These are phyloP conservation scores for Apamea anceps DNA, from an alignment of 2,888 invertebrate genomes.

Conservation along the genomic window DNA sequence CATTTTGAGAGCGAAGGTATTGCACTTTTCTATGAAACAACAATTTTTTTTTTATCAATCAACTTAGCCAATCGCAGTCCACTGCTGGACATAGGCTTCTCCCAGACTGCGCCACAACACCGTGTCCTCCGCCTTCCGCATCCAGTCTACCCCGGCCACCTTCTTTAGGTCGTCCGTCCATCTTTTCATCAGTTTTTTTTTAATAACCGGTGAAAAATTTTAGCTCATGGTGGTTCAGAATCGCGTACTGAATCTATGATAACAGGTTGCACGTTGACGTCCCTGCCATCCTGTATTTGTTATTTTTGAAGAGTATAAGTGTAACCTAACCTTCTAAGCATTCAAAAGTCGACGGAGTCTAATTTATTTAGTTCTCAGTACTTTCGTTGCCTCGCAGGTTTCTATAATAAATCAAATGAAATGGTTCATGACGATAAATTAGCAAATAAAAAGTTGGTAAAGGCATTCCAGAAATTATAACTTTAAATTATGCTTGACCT, in stretches of 20 bases:
- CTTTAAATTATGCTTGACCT: constrained; percentile 30
- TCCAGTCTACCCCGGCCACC: no score
- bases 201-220: background rate
- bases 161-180: no score
- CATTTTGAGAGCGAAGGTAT: background rate
- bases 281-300: background rate
- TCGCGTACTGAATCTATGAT: background rate
- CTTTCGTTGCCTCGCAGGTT: background rate
- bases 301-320: background rate
- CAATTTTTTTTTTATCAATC: background rate
- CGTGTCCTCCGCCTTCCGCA: no score
- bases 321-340: background rate
- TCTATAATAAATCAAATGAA: constrained; percentile 17
- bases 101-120: no score
- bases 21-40: background rate
- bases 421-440: constrained; percentile 13
- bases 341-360: background rate
- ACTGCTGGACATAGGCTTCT: no score
- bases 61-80: no score
- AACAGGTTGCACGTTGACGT: no score
- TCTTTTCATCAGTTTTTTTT: no score
- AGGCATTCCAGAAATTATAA: constrained; percentile 9
- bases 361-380: background rate
- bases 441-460: background rate
- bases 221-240: background rate